Conservation (phyloP, 2,888 invertebrate species). For the Catotricha subobsoleta region DNA sequence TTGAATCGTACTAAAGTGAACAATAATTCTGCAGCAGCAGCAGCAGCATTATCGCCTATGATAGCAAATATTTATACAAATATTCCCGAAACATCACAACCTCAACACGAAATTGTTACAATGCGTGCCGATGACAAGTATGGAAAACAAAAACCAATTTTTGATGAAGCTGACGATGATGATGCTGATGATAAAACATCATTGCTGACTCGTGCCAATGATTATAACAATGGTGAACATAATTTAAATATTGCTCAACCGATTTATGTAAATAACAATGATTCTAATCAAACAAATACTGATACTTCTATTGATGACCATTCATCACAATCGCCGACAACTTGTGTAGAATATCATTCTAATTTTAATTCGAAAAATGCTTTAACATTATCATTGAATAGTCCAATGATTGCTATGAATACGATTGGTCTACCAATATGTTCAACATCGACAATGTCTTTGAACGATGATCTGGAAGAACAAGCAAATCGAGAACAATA, state of each 20-base stretch:
- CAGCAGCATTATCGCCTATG: constrained; percentile 19
- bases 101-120: constrained; percentile 37
- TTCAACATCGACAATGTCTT: background rate
- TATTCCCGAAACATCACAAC: constrained; percentile 40
- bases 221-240: constrained; percentile 24
- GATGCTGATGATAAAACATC: constrained; percentile 1
- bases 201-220: constrained; percentile 14
- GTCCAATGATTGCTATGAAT: constrained; percentile 21
- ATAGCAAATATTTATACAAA: constrained; percentile 45
- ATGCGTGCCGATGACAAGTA: constrained; percentile 20
- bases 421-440: constrained; percentile 20
- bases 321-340: background rate
- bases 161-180: constrained; percentile 15
- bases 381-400: constrained; percentile 7
- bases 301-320: constrained; percentile 3
- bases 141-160: constrained; percentile 16
- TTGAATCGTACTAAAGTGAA: constrained; percentile 5
- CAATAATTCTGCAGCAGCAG: constrained; percentile 15
- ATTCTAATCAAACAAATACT: background rate
- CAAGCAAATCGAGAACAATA: constrained; percentile 3
- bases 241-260: constrained; percentile 10
- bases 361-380: no score
- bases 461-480: constrained; percentile 1
- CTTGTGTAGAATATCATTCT: constrained; percentile 6
- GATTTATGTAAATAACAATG: constrained; percentile 4